Evolutionary conservation across 2,888 invertebrate genomes (phyloP).

Genomic region (Galerucella pusilla): DNA sequence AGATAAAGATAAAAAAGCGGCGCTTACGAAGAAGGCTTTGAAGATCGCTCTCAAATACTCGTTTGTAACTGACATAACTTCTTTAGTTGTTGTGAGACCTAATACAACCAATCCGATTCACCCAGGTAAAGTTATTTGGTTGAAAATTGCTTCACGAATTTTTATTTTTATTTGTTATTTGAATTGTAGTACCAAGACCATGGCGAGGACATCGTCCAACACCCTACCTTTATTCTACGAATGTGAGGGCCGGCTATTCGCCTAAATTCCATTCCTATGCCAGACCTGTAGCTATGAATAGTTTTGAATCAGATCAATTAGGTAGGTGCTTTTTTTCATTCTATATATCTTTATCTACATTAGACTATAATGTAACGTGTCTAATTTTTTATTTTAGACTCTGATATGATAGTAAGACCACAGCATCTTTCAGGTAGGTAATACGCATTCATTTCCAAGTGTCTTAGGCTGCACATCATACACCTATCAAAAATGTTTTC

Average conservation of each 20-base stretch:
- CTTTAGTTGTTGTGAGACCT: slow-evolving; percentile 74
- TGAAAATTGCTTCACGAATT: neutral
- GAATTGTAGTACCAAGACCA: neutral
- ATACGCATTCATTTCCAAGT: no score
- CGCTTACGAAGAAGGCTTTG: slow-evolving; percentile 68
- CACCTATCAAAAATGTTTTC: no score
- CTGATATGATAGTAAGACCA: no score
- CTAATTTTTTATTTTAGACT: no score
- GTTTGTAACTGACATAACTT: slow-evolving; percentile 76
- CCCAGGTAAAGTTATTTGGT: slow-evolving; percentile 38
- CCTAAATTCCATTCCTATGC: neutral
- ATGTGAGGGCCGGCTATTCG: neutral
- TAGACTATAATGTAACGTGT: no score
- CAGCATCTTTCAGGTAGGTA: no score
- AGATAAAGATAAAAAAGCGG: slow-evolving; percentile 45
- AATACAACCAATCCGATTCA: slow-evolving; percentile 62
- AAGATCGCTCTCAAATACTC: slow-evolving; percentile 67
- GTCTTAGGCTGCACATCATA: no score
- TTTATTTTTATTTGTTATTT: neutral
- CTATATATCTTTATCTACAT: neutral
- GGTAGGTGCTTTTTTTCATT: neutral
- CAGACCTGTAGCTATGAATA: neutral
- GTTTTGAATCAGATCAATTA: neutral
- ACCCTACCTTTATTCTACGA: neutral
- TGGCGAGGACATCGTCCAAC: neutral